Evolutionary conservation across 2,113 vertebrate species (phyloP).

Genomic region (Herpetotheres cachinnans): DNA sequence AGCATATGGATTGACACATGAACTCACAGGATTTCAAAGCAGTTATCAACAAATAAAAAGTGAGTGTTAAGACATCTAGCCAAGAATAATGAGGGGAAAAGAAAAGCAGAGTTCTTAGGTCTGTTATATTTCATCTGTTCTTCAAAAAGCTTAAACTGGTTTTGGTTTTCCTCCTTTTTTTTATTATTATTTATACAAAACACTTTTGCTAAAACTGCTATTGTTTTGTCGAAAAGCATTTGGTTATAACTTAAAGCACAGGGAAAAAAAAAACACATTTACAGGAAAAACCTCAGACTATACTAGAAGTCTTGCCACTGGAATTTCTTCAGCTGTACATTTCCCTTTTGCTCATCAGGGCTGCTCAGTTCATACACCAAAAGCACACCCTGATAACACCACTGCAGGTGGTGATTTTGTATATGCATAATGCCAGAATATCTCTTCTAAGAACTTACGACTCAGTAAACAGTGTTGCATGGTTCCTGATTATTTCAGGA

Average conservation of each 20-base stretch:
- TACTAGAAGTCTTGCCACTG: not conserved
- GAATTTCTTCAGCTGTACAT: not conserved
- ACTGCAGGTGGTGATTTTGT: not conserved
- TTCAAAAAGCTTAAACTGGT: conserved; percentile 17
- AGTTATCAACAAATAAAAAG: conserved; percentile 1
- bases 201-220: not conserved
- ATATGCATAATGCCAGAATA: not conserved
- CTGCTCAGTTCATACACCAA: not conserved
- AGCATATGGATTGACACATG: not conserved
- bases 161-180: not conserved
- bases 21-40: conserved; percentile 1
- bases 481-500: not conserved
- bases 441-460: not conserved
- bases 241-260: conserved; percentile 39
- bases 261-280: not conserved
- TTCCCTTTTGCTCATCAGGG: not conserved
- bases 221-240: conserved; percentile 43
- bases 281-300: conserved; percentile 49
- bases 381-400: not conserved
- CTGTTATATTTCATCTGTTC: conserved; percentile 24
- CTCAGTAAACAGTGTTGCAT: not conserved
- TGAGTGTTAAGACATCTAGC: not conserved
- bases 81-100: conserved; percentile 42
- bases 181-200: conserved; percentile 37
- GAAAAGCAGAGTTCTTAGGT: not conserved